Evolutionary conservation across 2,797 vertebrate genomes (phyloP).

Genomic region (Eospalax fontanierii): DNA sequence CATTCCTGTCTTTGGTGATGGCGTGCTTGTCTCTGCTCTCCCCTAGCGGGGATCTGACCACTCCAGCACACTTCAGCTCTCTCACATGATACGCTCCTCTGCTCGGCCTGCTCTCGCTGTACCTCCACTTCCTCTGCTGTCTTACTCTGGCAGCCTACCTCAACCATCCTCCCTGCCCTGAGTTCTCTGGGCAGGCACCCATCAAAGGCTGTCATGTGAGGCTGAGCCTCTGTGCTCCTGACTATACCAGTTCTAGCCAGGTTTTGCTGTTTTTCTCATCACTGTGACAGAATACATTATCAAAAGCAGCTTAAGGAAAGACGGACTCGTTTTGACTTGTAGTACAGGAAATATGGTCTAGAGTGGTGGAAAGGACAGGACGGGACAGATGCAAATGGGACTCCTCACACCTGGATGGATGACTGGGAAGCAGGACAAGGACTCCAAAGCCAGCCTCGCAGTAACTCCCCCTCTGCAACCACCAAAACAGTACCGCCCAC

Average conservation of each 20-base stretch:
- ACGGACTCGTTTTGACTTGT: not conserved
- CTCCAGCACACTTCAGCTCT: not conserved
- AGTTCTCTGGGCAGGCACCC: not conserved
- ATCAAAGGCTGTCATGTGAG: not conserved
- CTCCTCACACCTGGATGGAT: not conserved
- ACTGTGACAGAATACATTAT: not conserved
- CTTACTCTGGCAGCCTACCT: not conserved
- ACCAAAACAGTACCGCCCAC: not conserved
- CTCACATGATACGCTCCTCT: not conserved
- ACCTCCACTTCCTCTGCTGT: fast-evolving
- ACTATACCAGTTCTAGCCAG: not conserved
- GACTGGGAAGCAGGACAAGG: not conserved
- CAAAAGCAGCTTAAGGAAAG: not conserved
- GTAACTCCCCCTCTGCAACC: too few relatives aligned
- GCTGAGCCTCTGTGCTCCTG: not conserved
- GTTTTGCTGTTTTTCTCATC: not conserved
- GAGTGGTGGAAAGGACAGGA: not conserved
- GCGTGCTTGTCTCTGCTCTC: too few relatives aligned
- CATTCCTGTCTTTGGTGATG: fast-evolving
- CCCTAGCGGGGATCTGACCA: too few relatives aligned
- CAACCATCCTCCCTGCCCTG: not conserved
- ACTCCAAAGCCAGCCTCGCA: not conserved
- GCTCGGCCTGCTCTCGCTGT: too few relatives aligned
- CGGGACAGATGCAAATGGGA: not conserved
- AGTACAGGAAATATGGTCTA: not conserved